phyloP scores from a whole-genome alignment of 2,113 vertebrate genomes.

The Cynopterus brachyotis region DNA sequence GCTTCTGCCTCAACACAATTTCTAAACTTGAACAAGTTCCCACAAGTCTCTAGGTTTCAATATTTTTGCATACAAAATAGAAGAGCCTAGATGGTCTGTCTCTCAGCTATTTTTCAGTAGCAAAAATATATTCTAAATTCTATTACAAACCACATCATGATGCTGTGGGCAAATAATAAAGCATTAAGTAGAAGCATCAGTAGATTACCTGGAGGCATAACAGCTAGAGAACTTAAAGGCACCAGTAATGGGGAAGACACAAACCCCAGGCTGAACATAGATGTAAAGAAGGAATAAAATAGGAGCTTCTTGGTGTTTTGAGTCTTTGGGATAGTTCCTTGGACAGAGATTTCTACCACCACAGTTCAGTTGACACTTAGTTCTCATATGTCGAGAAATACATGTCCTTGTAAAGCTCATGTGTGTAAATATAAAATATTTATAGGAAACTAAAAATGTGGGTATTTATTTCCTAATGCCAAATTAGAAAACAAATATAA shows the following conservation, averaged over 20 bases:
- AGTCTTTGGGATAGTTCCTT: not conserved
- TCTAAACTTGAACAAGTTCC: not conserved
- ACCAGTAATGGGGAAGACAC: not conserved
- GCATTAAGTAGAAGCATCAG: not conserved
- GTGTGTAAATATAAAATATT: not conserved
- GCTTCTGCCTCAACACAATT: not conserved
- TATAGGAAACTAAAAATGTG: not conserved
- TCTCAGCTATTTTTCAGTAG: not conserved
- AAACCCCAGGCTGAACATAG: not conserved
- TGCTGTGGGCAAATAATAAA: not conserved
- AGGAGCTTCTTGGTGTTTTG: not conserved
- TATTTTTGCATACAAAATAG: not conserved
- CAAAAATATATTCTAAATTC: not conserved
- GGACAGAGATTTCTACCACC: not conserved
- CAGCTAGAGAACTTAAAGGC: not conserved
- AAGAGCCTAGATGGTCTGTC: not conserved
- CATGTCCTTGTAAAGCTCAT: not conserved
- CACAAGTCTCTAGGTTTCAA: not conserved
- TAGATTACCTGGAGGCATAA: not conserved
- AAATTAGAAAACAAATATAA: not conserved
- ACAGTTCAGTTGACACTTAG: not conserved
- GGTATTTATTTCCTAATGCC: not conserved
- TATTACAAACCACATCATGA: not conserved
- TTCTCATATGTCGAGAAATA: not conserved
- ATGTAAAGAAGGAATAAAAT: not conserved